Conservation (phyloP, 2,797 vertebrate genomes). For the Euthynnus affinis region DNA sequence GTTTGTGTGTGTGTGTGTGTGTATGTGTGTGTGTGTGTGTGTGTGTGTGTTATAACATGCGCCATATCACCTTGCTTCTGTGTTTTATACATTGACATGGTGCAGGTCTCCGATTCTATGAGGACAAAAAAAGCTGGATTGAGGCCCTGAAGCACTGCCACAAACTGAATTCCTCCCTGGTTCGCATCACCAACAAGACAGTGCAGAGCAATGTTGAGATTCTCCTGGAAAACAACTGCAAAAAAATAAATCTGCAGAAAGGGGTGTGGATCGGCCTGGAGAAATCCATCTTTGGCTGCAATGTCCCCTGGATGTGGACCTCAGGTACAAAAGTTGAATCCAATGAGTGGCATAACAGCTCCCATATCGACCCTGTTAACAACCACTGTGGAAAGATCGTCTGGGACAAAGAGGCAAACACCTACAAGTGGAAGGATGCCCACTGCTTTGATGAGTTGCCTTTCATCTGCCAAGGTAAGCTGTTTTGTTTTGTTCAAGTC, state of each 20-base stretch:
- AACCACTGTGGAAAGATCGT: constrained; percentile 52
- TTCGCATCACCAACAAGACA: background rate
- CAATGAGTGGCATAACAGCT: accelerated
- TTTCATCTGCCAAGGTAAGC: constrained; percentile 44
- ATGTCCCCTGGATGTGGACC: constrained; percentile 21
- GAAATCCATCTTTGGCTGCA: constrained; percentile 16
- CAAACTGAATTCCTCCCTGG: accelerated
- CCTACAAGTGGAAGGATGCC: accelerated
- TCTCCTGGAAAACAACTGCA: accelerated
- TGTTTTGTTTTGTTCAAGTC: background rate
- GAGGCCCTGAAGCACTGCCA: constrained; percentile 16
- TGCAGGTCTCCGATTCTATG: accelerated
- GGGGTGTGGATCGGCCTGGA: constrained; percentile 43
- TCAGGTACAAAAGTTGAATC: accelerated
- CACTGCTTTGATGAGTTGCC: background rate
- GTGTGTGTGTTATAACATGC: background rate
- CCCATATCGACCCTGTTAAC: background rate
- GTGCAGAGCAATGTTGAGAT: accelerated
- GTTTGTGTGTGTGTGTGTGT: background rate
- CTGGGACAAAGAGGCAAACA: accelerated
- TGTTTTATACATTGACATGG: no score
- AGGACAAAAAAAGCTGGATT: background rate
- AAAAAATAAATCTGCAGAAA: accelerated
- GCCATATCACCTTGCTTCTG: background rate
- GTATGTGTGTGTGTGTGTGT: no score